Percentiles rank a stretch among this genome's conserved stretches.
Conservation (phyloP, 1,140 invertebrate species). For the Sinonovacula constricta region DNA sequence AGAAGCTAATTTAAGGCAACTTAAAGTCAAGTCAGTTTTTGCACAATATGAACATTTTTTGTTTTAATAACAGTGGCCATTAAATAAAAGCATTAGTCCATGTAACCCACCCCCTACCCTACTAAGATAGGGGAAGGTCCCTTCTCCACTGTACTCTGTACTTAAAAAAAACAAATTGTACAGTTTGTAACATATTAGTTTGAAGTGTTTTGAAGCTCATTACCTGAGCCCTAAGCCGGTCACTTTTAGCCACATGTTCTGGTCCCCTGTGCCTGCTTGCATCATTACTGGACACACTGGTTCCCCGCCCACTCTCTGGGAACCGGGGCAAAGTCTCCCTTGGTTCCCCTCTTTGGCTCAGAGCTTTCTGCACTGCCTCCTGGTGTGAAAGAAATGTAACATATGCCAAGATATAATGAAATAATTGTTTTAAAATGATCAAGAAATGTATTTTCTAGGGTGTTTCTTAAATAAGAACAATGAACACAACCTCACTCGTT, state of each 20-base stretch:
- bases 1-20: too few relatives aligned
- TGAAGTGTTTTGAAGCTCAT: too few relatives aligned
- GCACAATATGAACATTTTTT: too few relatives aligned
- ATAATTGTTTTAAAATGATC: neutral
- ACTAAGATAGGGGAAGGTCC: too few relatives aligned
- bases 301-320: neutral
- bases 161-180: too few relatives aligned
- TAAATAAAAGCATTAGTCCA: too few relatives aligned
- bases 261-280: neutral
- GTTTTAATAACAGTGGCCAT: too few relatives aligned
- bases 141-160: too few relatives aligned
- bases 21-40: too few relatives aligned
- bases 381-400: neutral
- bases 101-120: too few relatives aligned
- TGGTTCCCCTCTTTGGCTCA: neutral
- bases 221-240: constrained; percentile 32
- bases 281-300: constrained; percentile 7
- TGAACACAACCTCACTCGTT: neutral
- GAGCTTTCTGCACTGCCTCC: constrained; percentile 37
- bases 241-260: constrained; percentile 24
- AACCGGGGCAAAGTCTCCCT: neutral
- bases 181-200: too few relatives aligned
- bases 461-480: neutral
- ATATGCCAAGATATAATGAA: neutral
- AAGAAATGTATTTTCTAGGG: neutral